Conservation (phyloP, 2,797 vertebrate genomes). For the Molossus alvarezi region DNA sequence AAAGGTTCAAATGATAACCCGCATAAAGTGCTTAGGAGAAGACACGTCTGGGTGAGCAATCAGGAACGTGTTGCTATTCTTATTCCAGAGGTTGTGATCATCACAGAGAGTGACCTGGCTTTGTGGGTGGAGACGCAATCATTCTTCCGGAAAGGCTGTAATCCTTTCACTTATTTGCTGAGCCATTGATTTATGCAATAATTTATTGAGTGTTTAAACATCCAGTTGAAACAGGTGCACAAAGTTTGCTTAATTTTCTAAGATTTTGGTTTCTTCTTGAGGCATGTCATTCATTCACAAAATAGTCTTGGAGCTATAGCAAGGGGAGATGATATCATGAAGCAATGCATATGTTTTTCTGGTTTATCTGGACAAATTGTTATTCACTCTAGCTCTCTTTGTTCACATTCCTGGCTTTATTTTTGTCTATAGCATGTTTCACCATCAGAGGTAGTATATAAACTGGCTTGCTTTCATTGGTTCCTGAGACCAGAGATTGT, state of each 20-base stretch:
- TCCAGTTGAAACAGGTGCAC: not conserved
- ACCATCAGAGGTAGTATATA: not conserved
- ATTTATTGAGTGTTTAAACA: slow-evolving; percentile 30
- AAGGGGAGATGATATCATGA: not conserved
- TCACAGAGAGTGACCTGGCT: not conserved
- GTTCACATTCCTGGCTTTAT: not conserved
- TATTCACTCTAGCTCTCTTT: not conserved
- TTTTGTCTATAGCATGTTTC: slow-evolving; percentile 3
- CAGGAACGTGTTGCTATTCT: not conserved
- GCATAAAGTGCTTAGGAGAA: not conserved
- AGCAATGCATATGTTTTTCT: not conserved
- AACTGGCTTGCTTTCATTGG: not conserved
- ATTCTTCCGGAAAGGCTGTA: not conserved
- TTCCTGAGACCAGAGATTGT: not conserved
- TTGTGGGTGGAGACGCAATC: not conserved
- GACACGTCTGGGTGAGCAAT: not conserved
- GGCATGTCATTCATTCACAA: not conserved
- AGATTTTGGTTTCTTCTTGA: slow-evolving; percentile 19
- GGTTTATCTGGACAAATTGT: not conserved
- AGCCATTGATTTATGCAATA: not conserved
- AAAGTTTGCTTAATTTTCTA: not conserved
- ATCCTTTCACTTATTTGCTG: not conserved
- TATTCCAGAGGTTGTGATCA: not conserved
- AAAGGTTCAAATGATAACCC: not conserved
- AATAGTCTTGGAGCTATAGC: not conserved